Conservation (phyloP, 2,113 vertebrate species). For the Crypturellus undulatus region DNA sequence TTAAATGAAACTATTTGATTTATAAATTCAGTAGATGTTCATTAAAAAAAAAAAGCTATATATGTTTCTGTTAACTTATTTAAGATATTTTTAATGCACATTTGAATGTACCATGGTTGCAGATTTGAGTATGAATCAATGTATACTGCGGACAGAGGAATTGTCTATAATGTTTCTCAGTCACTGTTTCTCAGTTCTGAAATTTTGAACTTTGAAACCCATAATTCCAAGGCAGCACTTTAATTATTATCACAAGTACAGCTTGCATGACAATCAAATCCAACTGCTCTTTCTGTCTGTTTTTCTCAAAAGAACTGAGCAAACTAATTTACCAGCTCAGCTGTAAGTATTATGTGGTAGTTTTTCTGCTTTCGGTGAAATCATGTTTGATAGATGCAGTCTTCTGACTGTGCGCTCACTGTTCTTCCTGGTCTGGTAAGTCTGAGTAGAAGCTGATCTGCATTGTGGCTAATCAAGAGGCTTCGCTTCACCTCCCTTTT, state of each 20-base stretch:
- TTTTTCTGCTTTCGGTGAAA: conserved; percentile 33
- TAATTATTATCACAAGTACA: not conserved
- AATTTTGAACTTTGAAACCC: not conserved
- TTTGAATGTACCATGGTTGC: fast-evolving
- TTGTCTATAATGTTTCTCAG: not conserved
- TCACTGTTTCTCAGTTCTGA: not conserved
- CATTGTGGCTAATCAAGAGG: conserved; percentile 47
- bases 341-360: not conserved
- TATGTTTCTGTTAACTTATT: not conserved
- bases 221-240: not conserved
- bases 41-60: not conserved
- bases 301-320: not conserved
- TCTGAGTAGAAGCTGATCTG: conserved; percentile 28
- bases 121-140: not conserved
- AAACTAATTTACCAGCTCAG: not conserved
- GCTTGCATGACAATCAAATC: not conserved
- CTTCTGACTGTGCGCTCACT: not conserved
- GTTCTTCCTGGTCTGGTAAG: not conserved
- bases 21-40: not conserved
- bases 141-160: not conserved
- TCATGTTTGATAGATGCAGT: not conserved
- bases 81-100: not conserved
- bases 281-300: not conserved
- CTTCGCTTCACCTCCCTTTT: conserved; percentile 37
- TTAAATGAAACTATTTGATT: not conserved